These are phyloP conservation scores for Alfaro cultratus DNA, from an alignment of 2,797 vertebrate species.

Conservation along the genomic window DNA sequence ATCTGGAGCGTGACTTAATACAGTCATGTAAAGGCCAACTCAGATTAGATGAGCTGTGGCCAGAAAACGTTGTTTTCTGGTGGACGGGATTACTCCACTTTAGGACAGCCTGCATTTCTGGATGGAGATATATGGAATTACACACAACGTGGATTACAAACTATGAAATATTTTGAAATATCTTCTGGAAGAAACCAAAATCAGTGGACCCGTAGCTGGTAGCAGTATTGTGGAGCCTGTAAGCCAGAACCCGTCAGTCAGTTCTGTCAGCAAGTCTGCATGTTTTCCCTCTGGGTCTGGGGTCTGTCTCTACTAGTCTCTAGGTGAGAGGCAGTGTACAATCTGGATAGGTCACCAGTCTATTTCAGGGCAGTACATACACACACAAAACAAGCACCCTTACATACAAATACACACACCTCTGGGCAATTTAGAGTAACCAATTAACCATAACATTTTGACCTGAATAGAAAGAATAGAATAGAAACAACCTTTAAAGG, in stretches of 20 bases:
- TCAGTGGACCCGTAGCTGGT: neutral
- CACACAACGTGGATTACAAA: constrained; percentile 12
- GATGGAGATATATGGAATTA: constrained; percentile 30
- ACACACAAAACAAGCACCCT: neutral
- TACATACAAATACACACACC: neutral
- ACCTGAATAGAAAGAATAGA: neutral
- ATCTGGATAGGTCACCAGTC: neutral
- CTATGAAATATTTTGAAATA: neutral
- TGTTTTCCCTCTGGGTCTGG: neutral
- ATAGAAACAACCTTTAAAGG: too few species aligned
- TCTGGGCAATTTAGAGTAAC: neutral
- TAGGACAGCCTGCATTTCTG: constrained; percentile 36
- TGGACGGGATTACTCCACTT: constrained; percentile 63
- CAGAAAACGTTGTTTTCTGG: constrained; percentile 55
- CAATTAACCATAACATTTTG: neutral
- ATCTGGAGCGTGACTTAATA: constrained; percentile 47
- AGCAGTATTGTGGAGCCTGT: neutral
- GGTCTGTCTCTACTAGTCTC: neutral
- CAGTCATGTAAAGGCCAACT: constrained; percentile 36
- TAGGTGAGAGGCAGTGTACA: neutral
- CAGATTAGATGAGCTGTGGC: constrained; percentile 66
- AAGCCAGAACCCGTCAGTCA: neutral
- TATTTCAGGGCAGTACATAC: neutral
- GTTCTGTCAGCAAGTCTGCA: neutral
- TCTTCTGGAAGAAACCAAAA: neutral